These are phyloP conservation scores for Nerophis lumbriciformis DNA, from an alignment of 2,113 vertebrate genomes.

Conservation along the genomic window DNA sequence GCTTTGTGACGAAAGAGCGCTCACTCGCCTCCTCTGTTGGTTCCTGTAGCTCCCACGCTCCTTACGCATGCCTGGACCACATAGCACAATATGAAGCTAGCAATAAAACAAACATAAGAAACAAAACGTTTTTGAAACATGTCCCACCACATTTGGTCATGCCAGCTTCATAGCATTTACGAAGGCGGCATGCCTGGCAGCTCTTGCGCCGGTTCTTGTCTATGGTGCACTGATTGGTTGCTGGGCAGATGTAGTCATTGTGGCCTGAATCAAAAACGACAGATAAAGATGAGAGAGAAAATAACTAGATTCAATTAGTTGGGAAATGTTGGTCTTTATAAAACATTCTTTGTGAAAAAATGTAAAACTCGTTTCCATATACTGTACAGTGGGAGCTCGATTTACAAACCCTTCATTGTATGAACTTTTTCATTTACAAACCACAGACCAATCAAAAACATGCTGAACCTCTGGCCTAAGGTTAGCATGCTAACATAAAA, in stretches of 20 bases:
- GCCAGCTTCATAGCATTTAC: slow-evolving; percentile 94
- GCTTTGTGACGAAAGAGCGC: slow-evolving; percentile 65
- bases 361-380: no score
- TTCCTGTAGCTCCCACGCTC: slow-evolving; percentile 58
- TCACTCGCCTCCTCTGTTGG: slow-evolving; percentile 65
- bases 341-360: no score
- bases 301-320: no score
- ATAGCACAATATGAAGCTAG: not conserved
- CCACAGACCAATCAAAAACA: no score
- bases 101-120: not conserved
- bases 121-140: not conserved
- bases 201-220: slow-evolving; percentile 97
- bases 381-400: no score
- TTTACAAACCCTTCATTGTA: no score
- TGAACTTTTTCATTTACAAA: no score
- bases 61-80: slow-evolving; percentile 64
- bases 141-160: slow-evolving; percentile 94
- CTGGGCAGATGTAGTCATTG: slow-evolving; percentile 96
- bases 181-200: slow-evolving; percentile 94
- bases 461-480: no score
- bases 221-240: slow-evolving; percentile 97
- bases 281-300: not conserved
- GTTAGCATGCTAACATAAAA: no score
- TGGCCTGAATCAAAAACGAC: slow-evolving; percentile 73
- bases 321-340: no score